Base-by-base conservation (phyloP, 2,888 invertebrate genomes). In the Rhamnusium bicolor region DNA sequence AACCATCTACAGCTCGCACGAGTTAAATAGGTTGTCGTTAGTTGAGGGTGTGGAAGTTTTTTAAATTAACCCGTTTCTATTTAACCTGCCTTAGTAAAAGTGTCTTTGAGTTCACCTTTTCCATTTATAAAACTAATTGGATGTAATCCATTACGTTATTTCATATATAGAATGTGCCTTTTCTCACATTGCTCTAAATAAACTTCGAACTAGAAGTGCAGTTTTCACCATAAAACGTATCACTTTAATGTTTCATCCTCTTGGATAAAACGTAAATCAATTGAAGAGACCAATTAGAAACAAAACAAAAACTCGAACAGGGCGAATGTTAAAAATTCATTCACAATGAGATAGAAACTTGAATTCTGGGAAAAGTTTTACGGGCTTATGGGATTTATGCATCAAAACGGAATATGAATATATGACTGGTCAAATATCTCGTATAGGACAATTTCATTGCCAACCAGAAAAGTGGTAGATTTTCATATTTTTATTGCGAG, bases 101-200 rank as follows among this genome's bases (percentile, higher is more conserved):
- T n/a, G 21, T 24, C 40, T 54, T 54, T 54, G 54, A 54, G 24
- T 24, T 19, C 54, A 8, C 54, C 54, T n/a, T 54, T 16, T 54
- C 24, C 27, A 54, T 54, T 54, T 54, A 54, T 21, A 24, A 54
- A 54, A 54, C 54, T 54, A 54, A 54, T 54, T 54, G 54, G 54
- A 54, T 54, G n/a, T 54, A 54, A 54, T 54, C 24, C 54, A 24
- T 54, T 54, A 54, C 46, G 47, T 46, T 47, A 47, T 47, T 62
- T 47, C 14, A 19, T 14, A 21, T 46, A 19, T n/a, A n/a, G 24
- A n/a, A 10, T 14, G 40, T 47, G 46, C 21, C n/a, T 46, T 62
- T 46, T 62, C 21, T n/a, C 6, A 49, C 46, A 46, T 46, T 47
- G 21, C 2, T 12, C 32, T 32, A 10, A 21, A 10, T 1, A 12